Evolutionary conservation across 1,140 invertebrate genomes (phyloP).

Genomic region (Meloidogyne chitwoodi): DNA sequence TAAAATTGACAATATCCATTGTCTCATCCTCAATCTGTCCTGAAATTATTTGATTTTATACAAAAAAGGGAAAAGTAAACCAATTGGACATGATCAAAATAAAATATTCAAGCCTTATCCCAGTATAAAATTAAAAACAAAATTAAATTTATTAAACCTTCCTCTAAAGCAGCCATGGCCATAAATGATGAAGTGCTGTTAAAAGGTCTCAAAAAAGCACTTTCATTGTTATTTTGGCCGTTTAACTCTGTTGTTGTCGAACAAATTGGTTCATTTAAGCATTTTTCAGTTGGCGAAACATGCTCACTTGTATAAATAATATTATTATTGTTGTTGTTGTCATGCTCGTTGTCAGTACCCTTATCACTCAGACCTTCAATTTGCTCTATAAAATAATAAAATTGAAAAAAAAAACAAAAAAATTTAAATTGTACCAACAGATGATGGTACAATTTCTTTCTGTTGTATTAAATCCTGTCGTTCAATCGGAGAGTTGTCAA

Average conservation of each 20-base stretch:
- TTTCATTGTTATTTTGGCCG: neutral
- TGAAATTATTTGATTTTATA: no score
- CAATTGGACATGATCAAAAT: no score
- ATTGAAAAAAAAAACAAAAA: neutral
- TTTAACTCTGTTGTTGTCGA: neutral
- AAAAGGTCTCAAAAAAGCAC: neutral
- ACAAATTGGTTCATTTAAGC: neutral
- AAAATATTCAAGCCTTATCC: no score
- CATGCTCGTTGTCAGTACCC: no score
- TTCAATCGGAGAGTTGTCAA: neutral
- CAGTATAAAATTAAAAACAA: neutral
- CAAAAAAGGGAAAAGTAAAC: no score
- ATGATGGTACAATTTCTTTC: neutral
- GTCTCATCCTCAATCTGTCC: neutral
- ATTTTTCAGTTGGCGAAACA: neutral
- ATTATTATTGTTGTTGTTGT: no score
- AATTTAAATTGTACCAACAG: neutral
- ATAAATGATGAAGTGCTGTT: neutral
- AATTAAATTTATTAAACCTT: neutral
- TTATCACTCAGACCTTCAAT: no score
- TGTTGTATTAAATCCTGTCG: neutral
- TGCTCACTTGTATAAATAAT: neutral
- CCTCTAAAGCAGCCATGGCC: neutral
- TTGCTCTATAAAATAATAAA: no score
- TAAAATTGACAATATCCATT: neutral